phyloP scores from a whole-genome alignment of 2,888 invertebrate genomes.

The Zygothrica quintamaculata region DNA sequence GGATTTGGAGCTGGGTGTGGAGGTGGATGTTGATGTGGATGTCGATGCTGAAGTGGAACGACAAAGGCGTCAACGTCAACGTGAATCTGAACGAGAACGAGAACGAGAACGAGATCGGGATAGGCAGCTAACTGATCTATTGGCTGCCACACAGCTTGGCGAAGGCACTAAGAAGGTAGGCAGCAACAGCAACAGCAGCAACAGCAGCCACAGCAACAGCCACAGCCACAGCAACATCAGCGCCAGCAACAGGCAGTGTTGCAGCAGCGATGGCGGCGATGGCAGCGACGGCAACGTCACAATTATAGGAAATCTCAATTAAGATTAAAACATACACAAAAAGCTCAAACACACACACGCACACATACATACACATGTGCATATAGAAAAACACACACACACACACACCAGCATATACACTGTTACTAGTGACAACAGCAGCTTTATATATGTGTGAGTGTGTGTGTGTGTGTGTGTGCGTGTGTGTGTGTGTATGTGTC shows the following conservation, averaged over 20 bases:
- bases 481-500: constrained; percentile 9
- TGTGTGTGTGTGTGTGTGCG: constrained; percentile 7
- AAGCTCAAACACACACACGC: constrained; percentile 21
- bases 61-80: constrained; percentile 27
- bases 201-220: constrained; percentile 24
- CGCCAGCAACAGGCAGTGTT: constrained; percentile 6
- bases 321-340: constrained; percentile 44
- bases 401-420: not conserved
- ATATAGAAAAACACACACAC: not conserved
- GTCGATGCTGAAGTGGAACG: constrained; percentile 32
- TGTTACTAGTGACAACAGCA: too few relatives aligned
- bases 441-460: too few relatives aligned
- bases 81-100: constrained; percentile 1
- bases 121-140: constrained; percentile 64
- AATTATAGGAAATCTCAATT: constrained; percentile 75
- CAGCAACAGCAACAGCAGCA: constrained; percentile 30
- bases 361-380: not conserved
- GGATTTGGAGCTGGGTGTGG: constrained; percentile 43
- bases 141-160: constrained; percentile 70
- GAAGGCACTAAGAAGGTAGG: constrained; percentile 73
- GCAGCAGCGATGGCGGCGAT: constrained; percentile 14
- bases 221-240: constrained; percentile 15
- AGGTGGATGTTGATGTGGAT: constrained; percentile 10
- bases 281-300: constrained; percentile 59
- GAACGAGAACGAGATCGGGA: constrained; percentile 17